Evolutionary conservation across 2,888 invertebrate species (phyloP).

Genomic region (Ischnura elegans): DNA sequence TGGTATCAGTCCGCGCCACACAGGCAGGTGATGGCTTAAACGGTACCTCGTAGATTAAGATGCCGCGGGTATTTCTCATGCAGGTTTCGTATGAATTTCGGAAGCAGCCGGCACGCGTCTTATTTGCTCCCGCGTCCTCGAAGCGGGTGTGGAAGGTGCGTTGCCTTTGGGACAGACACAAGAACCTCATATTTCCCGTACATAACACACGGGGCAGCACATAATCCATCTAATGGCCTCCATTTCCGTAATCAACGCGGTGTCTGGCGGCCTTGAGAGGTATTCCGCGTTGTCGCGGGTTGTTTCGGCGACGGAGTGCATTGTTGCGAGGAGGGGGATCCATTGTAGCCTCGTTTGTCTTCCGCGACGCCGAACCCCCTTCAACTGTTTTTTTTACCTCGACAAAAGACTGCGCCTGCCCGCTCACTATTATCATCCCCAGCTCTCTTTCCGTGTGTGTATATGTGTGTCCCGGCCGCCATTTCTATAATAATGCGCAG

Average conservation of each 20-base stretch:
- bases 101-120: too few species aligned
- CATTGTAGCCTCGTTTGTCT: conserved; percentile 22
- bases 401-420: conserved; percentile 6
- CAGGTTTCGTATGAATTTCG: too few species aligned
- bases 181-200: too few species aligned
- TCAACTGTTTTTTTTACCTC: neutral
- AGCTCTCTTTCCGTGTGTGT: neutral
- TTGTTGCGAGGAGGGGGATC: neutral
- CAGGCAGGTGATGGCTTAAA: too few species aligned
- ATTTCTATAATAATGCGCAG: neutral
- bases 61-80: too few species aligned
- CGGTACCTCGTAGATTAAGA: too few species aligned
- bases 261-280: neutral
- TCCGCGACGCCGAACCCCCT: neutral
- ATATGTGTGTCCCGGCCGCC: neutral
- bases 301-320: neutral
- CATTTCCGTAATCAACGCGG: conserved; percentile 25
- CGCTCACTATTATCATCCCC: neutral
- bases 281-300: too few species aligned
- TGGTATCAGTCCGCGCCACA: too few species aligned
- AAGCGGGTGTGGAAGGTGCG: too few species aligned
- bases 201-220: too few species aligned
- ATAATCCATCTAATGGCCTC: conserved; percentile 31
- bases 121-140: too few species aligned
- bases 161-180: too few species aligned